Conservation (phyloP, 2,888 invertebrate genomes). For the Drosophila fungiperda region DNA sequence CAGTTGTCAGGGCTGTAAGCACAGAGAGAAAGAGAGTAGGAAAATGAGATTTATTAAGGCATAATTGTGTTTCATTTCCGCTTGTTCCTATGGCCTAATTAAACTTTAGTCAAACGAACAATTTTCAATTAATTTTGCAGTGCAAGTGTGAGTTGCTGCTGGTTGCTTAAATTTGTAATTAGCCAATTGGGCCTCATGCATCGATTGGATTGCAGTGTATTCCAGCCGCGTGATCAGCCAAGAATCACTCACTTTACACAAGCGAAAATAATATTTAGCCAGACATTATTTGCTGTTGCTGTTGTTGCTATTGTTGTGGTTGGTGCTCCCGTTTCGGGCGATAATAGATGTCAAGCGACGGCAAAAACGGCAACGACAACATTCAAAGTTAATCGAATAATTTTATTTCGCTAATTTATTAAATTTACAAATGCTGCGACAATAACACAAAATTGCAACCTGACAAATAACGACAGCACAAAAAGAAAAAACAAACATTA, state of each 20-base stretch:
- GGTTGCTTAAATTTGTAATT: not conserved
- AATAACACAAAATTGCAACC: constrained; percentile 69
- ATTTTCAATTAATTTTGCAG: not conserved
- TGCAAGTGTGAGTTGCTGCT: not conserved
- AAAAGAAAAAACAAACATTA: not conserved
- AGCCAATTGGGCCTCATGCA: constrained; percentile 6
- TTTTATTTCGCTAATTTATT: constrained; percentile 79
- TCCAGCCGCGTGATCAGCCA: constrained; percentile 57
- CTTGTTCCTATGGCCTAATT: not conserved
- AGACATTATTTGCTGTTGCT: constrained; percentile 9
- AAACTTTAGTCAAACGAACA: not conserved
- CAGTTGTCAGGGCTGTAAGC: constrained; percentile 48
- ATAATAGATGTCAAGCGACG: constrained; percentile 62
- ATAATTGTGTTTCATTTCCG: constrained; percentile 17
- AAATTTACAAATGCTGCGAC: constrained; percentile 73
- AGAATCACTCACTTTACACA: constrained; percentile 33
- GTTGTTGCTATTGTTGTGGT: constrained; percentile 16
- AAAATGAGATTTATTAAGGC: constrained; percentile 13
- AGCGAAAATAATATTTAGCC: constrained; percentile 36
- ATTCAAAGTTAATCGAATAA: constrained; percentile 78
- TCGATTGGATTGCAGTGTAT: constrained; percentile 15
- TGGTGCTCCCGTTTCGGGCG: constrained; percentile 54
- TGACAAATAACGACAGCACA: constrained; percentile 55
- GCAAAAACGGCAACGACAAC: constrained; percentile 32
- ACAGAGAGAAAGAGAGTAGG: constrained; percentile 3